These are phyloP conservation scores for Iselma pallidipennis DNA, from an alignment of 2,888 invertebrate genomes.

Conservation along the genomic window DNA sequence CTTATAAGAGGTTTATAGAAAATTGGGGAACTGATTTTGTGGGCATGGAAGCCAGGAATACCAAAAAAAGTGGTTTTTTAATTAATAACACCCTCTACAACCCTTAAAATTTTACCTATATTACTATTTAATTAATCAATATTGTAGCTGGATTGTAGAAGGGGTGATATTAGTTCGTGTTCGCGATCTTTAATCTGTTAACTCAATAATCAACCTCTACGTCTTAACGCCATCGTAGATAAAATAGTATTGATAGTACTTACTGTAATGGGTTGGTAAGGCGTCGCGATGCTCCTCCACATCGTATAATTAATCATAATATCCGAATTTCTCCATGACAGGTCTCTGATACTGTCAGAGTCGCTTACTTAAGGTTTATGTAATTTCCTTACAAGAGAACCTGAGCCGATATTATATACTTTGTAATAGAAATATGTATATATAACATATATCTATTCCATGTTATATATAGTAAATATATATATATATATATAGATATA, in stretches of 20 bases:
- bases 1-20: neutral
- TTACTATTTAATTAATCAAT: no score
- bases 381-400: conserved; percentile 53
- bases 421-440: neutral
- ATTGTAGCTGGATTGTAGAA: no score
- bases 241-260: no score
- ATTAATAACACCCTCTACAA: neutral
- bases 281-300: neutral
- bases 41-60: no score
- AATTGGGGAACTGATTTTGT: no score
- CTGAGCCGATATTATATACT: conserved; percentile 30
- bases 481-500: no score
- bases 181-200: no score
- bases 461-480: neutral
- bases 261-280: neutral
- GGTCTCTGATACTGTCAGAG: conserved; percentile 44
- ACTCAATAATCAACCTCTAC: no score
- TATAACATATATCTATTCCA: neutral
- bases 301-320: conserved; percentile 53
- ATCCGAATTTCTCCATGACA: conserved; percentile 48
- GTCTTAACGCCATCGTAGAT: no score
- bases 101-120: no score
- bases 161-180: no score
- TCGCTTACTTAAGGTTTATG: conserved; percentile 56
- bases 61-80: no score